Base-by-base conservation (phyloP, 2,888 invertebrate species). In the Cosmia trapezina region DNA sequence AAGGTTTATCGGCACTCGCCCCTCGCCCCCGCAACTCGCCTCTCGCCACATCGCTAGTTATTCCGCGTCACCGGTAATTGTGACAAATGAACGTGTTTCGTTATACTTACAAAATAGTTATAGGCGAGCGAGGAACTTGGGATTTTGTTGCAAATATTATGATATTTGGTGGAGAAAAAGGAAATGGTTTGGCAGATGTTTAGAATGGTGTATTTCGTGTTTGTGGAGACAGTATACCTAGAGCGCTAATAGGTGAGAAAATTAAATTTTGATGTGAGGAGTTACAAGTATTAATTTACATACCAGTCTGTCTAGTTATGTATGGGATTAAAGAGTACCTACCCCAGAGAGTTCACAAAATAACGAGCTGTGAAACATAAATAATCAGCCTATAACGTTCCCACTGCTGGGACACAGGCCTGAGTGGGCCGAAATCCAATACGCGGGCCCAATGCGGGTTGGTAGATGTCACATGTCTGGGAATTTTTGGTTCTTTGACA, bases 11-110 rank as follows among this genome's bases (percentile, higher is more conserved):
- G 81, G 74, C 60, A 73, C 47, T 63, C 64, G 51, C 61, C 60
- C 51, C 67, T 47, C 66, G 53, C 71, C 56, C 73, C 65, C 74
- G 66, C 66, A 49, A 45, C 53, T 69, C 70, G 76, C 78, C 61
- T 70, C 56, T 61, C 73, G 85, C 94, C 68, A 74, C 61, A 57
- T 62, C 80, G 53, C 78, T 93, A 93, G 95, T 96, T 96, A 96
- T 96, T 96, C 96, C 96, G 94, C 95, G 87, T 91, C 91, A 91
- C 59, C 94, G 93, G 94, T 96, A 94, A 96, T 95, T 94, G 92
- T 95, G 95, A 96, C 92, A 95, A 94, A 96, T 94, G 94, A 93
- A 90, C 86, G 87, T 90, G 85, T 91, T 91, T 90, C 89, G 89
- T 91, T 91, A 92, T 88, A 88, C 86, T 87, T 88, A 88, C 87